A percentile compares a stretch with the other conserved stretches of the same genome.
These are phyloP conservation scores for Oreochromis spilurus DNA, from an alignment of 2,113 vertebrate genomes.

Conservation along the genomic window DNA sequence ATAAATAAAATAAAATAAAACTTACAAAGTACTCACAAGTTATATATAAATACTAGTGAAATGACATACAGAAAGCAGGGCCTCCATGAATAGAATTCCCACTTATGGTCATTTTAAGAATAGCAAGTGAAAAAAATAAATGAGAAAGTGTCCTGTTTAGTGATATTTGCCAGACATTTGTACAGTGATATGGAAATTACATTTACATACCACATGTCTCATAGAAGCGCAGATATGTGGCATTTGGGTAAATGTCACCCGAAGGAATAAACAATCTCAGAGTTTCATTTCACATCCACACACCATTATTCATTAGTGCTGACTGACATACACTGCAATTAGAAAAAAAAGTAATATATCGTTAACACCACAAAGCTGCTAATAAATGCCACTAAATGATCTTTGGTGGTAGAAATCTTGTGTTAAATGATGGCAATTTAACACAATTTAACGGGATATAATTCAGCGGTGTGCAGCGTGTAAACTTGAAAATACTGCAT, in stretches of 20 bases:
- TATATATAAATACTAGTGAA: neutral
- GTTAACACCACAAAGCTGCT: slow-evolving; percentile 43
- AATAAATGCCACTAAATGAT: slow-evolving; percentile 66
- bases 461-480: slow-evolving; percentile 46
- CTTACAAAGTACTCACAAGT: neutral
- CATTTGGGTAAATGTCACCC: slow-evolving; percentile 77
- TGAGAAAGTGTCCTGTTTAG: slow-evolving; percentile 40
- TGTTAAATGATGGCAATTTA: slow-evolving; percentile 53
- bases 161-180: slow-evolving; percentile 69
- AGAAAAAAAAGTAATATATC: slow-evolving; percentile 48
- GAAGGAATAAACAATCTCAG: slow-evolving; percentile 58
- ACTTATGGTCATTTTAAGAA: neutral
- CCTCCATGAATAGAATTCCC: neutral
- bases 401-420: slow-evolving; percentile 40
- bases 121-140: slow-evolving; percentile 25
- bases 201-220: slow-evolving; percentile 62
- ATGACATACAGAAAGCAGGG: no score
- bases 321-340: slow-evolving; percentile 56
- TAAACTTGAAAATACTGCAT: slow-evolving; percentile 52
- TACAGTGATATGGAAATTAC: slow-evolving; percentile 55
- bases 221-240: slow-evolving; percentile 54
- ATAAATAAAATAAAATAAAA: neutral
- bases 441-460: slow-evolving; percentile 11
- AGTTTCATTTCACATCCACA: slow-evolving; percentile 38
- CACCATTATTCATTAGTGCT: slow-evolving; percentile 61